phyloP scores from a whole-genome alignment of 2,888 invertebrate species.

The Tachina lurida region DNA sequence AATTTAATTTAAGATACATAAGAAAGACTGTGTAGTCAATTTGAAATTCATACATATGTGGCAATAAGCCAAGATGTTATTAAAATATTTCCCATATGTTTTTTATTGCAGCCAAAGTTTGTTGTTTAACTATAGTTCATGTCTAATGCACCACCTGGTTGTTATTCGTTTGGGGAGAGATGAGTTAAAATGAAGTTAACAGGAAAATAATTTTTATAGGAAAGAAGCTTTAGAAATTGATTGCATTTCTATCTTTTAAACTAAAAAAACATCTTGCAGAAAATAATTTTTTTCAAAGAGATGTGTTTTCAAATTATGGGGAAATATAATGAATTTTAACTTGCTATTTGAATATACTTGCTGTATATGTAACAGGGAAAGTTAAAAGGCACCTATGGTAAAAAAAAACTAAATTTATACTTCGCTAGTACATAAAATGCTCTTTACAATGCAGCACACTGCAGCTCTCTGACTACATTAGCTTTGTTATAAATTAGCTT shows the following conservation, averaged over 20 bases:
- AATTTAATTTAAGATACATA: not conserved
- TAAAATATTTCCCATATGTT: constrained; percentile 51
- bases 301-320: too few species aligned
- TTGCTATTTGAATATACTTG: too few species aligned
- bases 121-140: constrained; percentile 1
- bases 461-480: too few species aligned
- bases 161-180: not conserved
- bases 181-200: not conserved
- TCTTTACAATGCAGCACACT: too few species aligned
- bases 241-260: too few species aligned
- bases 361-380: too few species aligned
- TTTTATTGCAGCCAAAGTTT: constrained; percentile 37
- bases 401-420: too few species aligned
- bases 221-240: not conserved
- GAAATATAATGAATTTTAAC: too few species aligned
- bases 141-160: not conserved
- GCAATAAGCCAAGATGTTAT: constrained; percentile 60
- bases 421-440: too few species aligned
- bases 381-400: too few species aligned
- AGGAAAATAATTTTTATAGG: not conserved
- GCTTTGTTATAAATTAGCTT: too few species aligned
- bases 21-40: constrained; percentile 15
- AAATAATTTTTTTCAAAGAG: not conserved
- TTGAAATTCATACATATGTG: constrained; percentile 53
- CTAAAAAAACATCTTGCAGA: not conserved